Conservation (phyloP, 2,113 vertebrate genomes). For the Corythornis madagascariensis region DNA sequence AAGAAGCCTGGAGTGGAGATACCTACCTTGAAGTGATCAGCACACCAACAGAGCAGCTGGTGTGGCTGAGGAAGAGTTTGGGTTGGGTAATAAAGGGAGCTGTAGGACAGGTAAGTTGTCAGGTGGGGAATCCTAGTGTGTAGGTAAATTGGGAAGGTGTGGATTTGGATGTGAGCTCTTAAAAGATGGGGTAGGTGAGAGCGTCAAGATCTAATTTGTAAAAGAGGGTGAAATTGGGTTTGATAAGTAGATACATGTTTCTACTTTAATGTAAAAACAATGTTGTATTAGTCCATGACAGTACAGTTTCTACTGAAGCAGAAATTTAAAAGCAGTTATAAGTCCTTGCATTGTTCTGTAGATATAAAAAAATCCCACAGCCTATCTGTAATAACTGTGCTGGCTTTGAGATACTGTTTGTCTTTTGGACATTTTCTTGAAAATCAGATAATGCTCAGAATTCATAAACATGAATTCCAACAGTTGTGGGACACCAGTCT, state of each 20-base stretch:
- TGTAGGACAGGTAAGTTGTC: background rate
- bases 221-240: background rate
- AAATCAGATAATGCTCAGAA: background rate
- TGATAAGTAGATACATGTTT: background rate
- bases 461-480: background rate
- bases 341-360: background rate
- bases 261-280: background rate
- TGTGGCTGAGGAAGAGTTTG: background rate
- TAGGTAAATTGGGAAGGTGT: background rate
- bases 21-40: background rate
- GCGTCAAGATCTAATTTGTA: background rate
- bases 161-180: background rate
- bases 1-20: background rate
- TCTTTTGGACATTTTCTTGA: background rate
- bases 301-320: background rate
- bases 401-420: background rate
- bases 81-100: background rate
- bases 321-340: background rate
- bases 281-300: background rate
- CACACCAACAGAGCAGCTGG: rapidly evolving
- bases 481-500: background rate
- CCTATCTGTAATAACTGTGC: background rate
- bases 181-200: background rate
- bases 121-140: background rate
- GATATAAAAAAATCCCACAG: background rate